Percentiles rank a stretch among this genome's conserved stretches.
phyloP scores from a whole-genome alignment of 2,888 invertebrate species.

The Loripinus fragilis region DNA sequence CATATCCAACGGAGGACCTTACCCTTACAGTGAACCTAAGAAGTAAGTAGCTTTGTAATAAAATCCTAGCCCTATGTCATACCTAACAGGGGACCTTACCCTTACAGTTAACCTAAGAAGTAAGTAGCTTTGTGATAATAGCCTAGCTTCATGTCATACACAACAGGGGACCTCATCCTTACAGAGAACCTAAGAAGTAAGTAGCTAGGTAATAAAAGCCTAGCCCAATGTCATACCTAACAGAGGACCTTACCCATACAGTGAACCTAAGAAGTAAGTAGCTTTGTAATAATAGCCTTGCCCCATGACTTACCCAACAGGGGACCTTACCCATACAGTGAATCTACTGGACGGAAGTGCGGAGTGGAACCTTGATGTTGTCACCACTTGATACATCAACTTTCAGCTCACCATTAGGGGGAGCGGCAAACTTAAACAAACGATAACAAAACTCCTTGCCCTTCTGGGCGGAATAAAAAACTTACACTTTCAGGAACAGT shows the following conservation, averaged over 20 bases:
- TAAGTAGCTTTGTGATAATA: constrained; percentile 85
- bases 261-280: constrained; percentile 93
- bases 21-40: too few species aligned
- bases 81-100: constrained; percentile 94
- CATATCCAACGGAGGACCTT: too few species aligned
- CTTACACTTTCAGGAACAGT: too few species aligned
- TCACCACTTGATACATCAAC: too few species aligned
- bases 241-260: constrained; percentile 95
- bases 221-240: constrained; percentile 93
- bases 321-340: constrained; percentile 75
- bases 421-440: too few species aligned
- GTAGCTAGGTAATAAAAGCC: constrained; percentile 87
- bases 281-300: background rate
- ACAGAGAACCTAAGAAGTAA: constrained; percentile 96
- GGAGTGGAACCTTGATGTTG: too few species aligned
- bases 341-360: too few species aligned
- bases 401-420: too few species aligned
- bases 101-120: constrained; percentile 96
- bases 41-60: too few species aligned
- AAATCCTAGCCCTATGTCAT: constrained; percentile 92
- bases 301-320: too few species aligned
- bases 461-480: too few species aligned
- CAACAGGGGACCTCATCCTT: constrained; percentile 95
- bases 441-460: too few species aligned
- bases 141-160: constrained; percentile 93